Evolutionary conservation across 2,888 invertebrate genomes (phyloP).

Genomic region (Leptinotarsa rubiginosa): DNA sequence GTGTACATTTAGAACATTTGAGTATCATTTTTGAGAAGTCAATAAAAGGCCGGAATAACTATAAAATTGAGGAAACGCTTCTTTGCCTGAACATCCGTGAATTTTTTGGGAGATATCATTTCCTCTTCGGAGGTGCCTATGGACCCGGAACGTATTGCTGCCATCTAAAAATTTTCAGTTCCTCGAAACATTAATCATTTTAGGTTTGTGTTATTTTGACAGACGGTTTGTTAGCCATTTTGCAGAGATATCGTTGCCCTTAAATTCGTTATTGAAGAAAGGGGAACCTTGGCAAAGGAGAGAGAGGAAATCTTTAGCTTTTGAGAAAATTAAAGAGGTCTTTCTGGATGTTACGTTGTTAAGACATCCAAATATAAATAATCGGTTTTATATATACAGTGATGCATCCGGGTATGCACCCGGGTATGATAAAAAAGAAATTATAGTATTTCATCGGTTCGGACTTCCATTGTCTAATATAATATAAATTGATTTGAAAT

Average conservation of each 20-base stretch:
- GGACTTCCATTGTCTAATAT: no score
- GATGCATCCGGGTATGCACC: constrained; percentile 19
- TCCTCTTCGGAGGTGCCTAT: not conserved
- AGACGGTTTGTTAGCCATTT: constrained; percentile 19
- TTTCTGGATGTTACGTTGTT: constrained; percentile 15
- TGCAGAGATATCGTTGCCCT: not conserved
- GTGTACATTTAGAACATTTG: no score
- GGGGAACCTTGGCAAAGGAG: constrained; percentile 31
- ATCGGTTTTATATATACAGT: constrained; percentile 9
- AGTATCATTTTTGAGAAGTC: no score
- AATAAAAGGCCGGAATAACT: no score
- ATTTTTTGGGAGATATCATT: constrained; percentile 22
- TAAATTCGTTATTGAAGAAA: no score
- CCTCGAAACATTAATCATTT: constrained; percentile 11
- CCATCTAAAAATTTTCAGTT: not conserved
- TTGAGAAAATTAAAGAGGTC: constrained; percentile 24
- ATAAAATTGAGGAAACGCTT: not conserved
- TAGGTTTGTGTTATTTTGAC: constrained; percentile 16
- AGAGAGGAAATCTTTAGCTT: constrained; percentile 23
- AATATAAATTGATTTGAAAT: no score
- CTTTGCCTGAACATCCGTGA: not conserved
- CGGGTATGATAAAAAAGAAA: not conserved
- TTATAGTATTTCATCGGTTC: no score
- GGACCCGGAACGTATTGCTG: not conserved
- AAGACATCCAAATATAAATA: constrained; percentile 24